Conservation (phyloP, 2,888 invertebrate genomes). For the Ceratothoa steindachneri region DNA sequence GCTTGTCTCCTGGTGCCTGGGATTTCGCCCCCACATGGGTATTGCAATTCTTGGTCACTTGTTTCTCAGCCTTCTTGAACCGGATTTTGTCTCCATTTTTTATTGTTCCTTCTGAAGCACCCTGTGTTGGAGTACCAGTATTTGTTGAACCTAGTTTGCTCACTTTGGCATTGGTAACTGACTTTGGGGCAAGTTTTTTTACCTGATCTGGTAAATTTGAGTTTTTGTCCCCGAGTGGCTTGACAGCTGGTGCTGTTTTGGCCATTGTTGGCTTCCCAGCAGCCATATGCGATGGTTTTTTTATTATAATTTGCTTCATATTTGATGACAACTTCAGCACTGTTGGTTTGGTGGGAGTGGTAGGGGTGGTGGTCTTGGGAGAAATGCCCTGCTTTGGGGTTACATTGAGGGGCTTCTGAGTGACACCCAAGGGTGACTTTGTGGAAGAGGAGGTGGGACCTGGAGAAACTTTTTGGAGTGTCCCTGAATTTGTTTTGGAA, state of each 20-base stretch:
- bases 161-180: constrained; percentile 3
- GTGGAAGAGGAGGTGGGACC: not conserved
- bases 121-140: not conserved
- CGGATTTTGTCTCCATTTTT: constrained; percentile 14
- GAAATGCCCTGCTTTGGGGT: not conserved
- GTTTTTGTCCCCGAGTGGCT: not conserved
- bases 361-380: not conserved
- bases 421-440: not conserved
- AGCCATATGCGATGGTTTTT: not conserved
- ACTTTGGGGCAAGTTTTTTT: not conserved
- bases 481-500: not conserved
- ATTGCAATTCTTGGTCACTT: too few species aligned
- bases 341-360: not conserved
- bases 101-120: not conserved
- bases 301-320: not conserved
- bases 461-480: not conserved
- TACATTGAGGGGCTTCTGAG: not conserved
- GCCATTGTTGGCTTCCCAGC: not conserved
- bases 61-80: constrained; percentile 17
- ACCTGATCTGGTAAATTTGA: not conserved
- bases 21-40: too few species aligned
- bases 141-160: not conserved
- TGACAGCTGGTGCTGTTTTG: not conserved
- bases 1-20: too few species aligned
- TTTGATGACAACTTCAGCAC: not conserved